Percentiles rank a stretch among this genome's conserved stretches.
These are phyloP conservation scores for Gambusia yucatana DNA, from an alignment of 2,797 vertebrate genomes.

Conservation along the genomic window DNA sequence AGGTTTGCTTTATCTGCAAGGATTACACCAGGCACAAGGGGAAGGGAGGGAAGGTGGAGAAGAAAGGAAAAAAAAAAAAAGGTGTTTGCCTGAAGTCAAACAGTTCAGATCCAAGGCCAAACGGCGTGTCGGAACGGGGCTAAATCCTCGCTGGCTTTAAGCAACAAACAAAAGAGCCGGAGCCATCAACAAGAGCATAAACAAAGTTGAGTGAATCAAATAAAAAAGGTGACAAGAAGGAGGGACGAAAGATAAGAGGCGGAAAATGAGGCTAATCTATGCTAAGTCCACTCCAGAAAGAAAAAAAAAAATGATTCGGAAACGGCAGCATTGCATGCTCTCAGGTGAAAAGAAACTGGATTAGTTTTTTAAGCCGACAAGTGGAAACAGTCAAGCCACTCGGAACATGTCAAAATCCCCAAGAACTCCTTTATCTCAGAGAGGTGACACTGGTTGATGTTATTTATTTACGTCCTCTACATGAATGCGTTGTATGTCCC, in stretches of 20 bases:
- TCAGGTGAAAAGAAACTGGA: conserved; percentile 59
- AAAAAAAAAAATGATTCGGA: conserved; percentile 62
- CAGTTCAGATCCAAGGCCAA: conserved; percentile 64
- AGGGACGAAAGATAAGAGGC: conserved; percentile 56
- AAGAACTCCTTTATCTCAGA: conserved; percentile 27
- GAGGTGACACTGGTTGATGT: conserved; percentile 64
- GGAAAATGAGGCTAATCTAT: conserved; percentile 71
- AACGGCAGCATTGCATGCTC: conserved; percentile 46
- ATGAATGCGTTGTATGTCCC: conserved; percentile 29
- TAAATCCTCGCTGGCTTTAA: conserved; percentile 68
- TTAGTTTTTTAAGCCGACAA: conserved; percentile 62
- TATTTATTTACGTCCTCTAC: conserved; percentile 69
- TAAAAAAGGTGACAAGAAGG: conserved; percentile 55
- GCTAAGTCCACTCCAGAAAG: conserved; percentile 71
- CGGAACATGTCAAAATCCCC: conserved; percentile 56
- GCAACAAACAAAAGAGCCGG: conserved; percentile 67
- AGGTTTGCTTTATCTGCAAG: conserved; percentile 72
- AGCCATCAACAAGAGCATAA: conserved; percentile 62
- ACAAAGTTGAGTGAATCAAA: conserved; percentile 66
- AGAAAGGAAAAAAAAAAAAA: not conserved
- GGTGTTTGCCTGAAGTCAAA: conserved; percentile 64
- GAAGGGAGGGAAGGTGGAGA: conserved; percentile 3
- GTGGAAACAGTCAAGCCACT: conserved; percentile 53
- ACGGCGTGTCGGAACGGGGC: conserved; percentile 56
- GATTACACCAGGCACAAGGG: conserved; percentile 63